Conservation (phyloP, 2,797 vertebrate genomes). For the Protosalanx chinensis region DNA sequence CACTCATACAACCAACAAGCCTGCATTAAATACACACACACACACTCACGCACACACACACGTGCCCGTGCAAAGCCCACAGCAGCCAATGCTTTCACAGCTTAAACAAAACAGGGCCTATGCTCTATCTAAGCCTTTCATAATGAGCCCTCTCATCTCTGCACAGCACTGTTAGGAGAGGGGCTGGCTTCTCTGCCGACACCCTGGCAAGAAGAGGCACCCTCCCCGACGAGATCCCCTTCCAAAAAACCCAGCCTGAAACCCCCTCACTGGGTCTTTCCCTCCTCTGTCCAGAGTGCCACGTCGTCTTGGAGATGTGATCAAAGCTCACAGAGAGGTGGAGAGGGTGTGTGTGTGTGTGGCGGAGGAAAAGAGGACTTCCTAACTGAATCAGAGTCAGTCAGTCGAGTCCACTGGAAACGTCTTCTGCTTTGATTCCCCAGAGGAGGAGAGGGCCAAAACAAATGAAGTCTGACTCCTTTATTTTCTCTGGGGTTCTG, state of each 20-base stretch:
- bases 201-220: constrained; percentile 37
- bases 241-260: constrained; percentile 44
- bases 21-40: background rate
- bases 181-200: constrained; percentile 37
- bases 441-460: constrained; percentile 47
- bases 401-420: constrained; percentile 60
- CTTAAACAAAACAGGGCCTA: constrained; percentile 23
- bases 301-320: constrained; percentile 57
- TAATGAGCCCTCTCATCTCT: constrained; percentile 47
- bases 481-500: constrained; percentile 64
- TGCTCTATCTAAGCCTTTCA: constrained; percentile 38
- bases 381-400: constrained; percentile 64
- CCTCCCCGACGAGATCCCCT: constrained; percentile 43
- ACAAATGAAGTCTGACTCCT: constrained; percentile 69
- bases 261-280: background rate
- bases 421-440: constrained; percentile 64
- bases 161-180: constrained; percentile 39
- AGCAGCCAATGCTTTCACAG: constrained; percentile 23
- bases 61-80: background rate
- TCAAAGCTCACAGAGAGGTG: constrained; percentile 57
- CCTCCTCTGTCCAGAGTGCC: constrained; percentile 55
- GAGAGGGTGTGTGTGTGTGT: constrained; percentile 5
- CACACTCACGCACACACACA: constrained; percentile 10
- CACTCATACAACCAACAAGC: constrained; percentile 1
- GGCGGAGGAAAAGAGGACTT: constrained; percentile 50